A percentile compares a stretch with the other conserved stretches of the same genome.
Conservation (phyloP, 1,140 invertebrate genomes). For the Drosophila pachea region DNA sequence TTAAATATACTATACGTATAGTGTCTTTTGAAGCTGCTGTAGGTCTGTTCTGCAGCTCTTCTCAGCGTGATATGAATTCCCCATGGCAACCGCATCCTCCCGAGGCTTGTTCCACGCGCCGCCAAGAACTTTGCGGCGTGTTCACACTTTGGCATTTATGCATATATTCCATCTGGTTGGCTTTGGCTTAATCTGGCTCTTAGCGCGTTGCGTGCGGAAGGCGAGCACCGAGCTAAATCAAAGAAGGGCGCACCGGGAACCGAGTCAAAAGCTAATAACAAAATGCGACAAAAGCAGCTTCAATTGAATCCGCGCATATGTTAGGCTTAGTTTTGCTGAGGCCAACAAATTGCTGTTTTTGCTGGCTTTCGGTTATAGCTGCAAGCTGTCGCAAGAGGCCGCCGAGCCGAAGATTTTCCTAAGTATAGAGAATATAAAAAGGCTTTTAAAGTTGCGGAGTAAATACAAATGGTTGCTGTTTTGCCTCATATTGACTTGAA, state of each 20-base stretch:
- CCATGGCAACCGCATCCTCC: too few species aligned
- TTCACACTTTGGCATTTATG: too few species aligned
- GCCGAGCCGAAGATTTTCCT: slow-evolving; percentile 4
- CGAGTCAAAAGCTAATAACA: slow-evolving; percentile 24
- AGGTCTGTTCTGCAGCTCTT: too few species aligned
- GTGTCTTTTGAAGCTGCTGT: too few species aligned
- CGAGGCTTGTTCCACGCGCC: too few species aligned
- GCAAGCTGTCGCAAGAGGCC: slow-evolving; percentile 10
- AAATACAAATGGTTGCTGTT: too few species aligned
- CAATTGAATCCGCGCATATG: slow-evolving; percentile 19
- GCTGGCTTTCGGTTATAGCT: slow-evolving; percentile 4
- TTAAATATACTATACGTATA: too few species aligned
- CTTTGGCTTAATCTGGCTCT: slow-evolving; percentile 23
- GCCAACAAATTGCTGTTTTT: slow-evolving; percentile 9
- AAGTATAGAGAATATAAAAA: too few species aligned
- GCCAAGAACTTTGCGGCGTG: too few species aligned
- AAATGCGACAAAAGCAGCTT: slow-evolving; percentile 33
- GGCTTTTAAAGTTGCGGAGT: background rate
- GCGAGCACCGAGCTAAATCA: slow-evolving; percentile 15
- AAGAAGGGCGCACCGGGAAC: slow-evolving; percentile 3
- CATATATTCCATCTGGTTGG: background rate
- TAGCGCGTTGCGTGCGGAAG: slow-evolving; percentile 4
- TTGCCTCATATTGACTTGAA: background rate
- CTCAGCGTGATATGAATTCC: too few species aligned
- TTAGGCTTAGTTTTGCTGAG: slow-evolving; percentile 22